Evolutionary conservation across 2,888 invertebrate species (phyloP).

Genomic region (Argynnis bischoffii): DNA sequence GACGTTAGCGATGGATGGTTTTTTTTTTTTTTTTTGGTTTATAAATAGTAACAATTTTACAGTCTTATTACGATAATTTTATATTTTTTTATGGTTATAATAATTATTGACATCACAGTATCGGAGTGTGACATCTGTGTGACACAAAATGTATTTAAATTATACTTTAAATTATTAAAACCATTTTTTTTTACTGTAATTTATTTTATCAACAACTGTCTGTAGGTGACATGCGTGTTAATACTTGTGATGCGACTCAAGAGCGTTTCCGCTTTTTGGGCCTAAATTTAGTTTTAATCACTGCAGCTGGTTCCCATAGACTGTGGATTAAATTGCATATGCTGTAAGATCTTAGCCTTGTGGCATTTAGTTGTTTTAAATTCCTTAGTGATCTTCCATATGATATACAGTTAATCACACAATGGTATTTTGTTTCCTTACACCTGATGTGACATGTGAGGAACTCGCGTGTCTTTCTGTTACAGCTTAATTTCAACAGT

Average conservation of each 20-base stretch:
- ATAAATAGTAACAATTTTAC: background rate
- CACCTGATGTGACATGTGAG: background rate
- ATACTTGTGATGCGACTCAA: no score
- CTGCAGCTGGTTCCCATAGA: background rate
- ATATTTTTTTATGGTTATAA: conserved; percentile 2
- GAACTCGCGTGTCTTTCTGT: no score
- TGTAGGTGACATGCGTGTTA: background rate
- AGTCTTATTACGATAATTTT: no score
- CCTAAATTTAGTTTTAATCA: conserved; percentile 2
- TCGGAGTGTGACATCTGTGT: background rate
- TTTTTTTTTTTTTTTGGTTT: background rate
- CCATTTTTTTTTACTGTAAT: no score
- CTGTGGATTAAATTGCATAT: conserved; percentile 22
- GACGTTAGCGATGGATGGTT: background rate
- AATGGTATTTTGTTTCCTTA: background rate
- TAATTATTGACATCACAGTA: conserved; percentile 1
- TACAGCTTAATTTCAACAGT: no score
- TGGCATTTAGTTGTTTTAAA: conserved; percentile 8
- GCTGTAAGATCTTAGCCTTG: conserved; percentile 10
- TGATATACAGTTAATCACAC: conserved; percentile 14
- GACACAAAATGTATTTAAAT: background rate
- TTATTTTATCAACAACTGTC: conserved; percentile 10
- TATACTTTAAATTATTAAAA: no score
- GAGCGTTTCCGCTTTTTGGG: background rate
- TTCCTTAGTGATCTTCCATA: conserved; percentile 1